Conservation (phyloP, 2,888 invertebrate species). For the Smittia sp. region DNA sequence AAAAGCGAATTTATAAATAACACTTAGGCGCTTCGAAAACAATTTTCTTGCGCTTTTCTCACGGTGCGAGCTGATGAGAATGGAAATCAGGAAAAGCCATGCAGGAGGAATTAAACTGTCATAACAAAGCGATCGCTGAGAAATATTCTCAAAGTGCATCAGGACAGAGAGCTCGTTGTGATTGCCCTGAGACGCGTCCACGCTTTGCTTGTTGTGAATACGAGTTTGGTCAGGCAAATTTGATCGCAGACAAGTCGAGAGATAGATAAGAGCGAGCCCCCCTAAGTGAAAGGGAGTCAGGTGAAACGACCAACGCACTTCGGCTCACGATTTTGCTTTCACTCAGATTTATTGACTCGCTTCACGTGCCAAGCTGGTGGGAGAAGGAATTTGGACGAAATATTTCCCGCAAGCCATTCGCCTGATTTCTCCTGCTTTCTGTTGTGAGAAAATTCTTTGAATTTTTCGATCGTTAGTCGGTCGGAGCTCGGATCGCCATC, state of each 20-base stretch:
- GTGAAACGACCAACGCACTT: not conserved
- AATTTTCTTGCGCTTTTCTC: not conserved
- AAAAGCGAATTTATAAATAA: not conserved
- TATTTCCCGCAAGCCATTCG: not conserved
- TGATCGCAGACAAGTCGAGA: no score
- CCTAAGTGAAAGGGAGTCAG: no score
- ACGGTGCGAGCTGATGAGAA: not conserved
- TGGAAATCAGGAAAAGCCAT: slow-evolving; percentile 8
- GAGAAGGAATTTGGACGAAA: not conserved
- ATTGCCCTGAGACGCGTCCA: not conserved
- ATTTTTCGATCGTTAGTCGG: not conserved
- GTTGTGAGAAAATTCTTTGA: not conserved
- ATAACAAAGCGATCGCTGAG: slow-evolving; percentile 30
- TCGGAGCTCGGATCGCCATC: not conserved
- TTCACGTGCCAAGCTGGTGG: slow-evolving; percentile 18
- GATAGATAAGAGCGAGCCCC: no score
- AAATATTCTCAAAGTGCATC: not conserved
- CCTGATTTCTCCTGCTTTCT: not conserved
- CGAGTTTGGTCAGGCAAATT: no score
- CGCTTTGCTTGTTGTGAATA: not conserved
- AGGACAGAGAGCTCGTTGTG: not conserved
- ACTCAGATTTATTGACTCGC: slow-evolving; percentile 23
- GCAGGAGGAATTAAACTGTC: slow-evolving; percentile 19
- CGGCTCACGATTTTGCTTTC: not conserved
- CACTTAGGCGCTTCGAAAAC: not conserved